Conservation (phyloP, 2,113 vertebrate genomes). For the Grantiella picta region DNA sequence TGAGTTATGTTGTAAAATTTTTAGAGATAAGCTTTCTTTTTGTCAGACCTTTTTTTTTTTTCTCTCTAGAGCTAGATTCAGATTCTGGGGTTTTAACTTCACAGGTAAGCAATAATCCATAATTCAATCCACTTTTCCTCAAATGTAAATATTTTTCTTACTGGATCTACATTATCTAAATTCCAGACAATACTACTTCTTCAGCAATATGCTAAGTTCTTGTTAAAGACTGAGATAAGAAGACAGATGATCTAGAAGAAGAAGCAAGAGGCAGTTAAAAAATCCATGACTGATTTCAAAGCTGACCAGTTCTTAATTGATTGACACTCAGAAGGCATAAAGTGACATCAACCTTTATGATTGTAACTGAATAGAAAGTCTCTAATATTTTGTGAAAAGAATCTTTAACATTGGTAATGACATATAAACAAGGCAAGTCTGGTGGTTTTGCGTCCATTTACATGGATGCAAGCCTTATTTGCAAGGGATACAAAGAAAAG, state of each 20-base stretch:
- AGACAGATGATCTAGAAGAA: slow-evolving; percentile 27
- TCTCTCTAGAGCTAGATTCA: background rate
- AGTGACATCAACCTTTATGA: background rate
- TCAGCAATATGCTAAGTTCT: slow-evolving; percentile 41
- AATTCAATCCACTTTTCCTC: background rate
- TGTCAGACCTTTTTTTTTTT: slow-evolving; percentile 34
- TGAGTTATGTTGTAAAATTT: background rate
- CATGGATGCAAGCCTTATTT: background rate
- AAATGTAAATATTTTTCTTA: slow-evolving; percentile 27
- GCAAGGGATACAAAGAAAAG: background rate
- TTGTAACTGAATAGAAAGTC: background rate
- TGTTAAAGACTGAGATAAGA: slow-evolving; percentile 11
- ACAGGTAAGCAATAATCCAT: slow-evolving; percentile 23
- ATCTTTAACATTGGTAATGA: background rate
- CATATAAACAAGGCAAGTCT: background rate
- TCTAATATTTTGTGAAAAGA: background rate
- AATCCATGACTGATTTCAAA: slow-evolving; percentile 22
- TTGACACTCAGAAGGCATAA: background rate
- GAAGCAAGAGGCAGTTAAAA: slow-evolving; percentile 37
- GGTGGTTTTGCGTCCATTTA: background rate
- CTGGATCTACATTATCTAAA: slow-evolving; percentile 44
- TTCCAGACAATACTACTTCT: slow-evolving; percentile 10
- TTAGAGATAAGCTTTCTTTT: background rate
- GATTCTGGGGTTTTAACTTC: background rate
- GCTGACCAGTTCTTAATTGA: background rate